Evolutionary conservation across 2,797 vertebrate species (phyloP).

Genomic region (Cossypha dichroa): DNA sequence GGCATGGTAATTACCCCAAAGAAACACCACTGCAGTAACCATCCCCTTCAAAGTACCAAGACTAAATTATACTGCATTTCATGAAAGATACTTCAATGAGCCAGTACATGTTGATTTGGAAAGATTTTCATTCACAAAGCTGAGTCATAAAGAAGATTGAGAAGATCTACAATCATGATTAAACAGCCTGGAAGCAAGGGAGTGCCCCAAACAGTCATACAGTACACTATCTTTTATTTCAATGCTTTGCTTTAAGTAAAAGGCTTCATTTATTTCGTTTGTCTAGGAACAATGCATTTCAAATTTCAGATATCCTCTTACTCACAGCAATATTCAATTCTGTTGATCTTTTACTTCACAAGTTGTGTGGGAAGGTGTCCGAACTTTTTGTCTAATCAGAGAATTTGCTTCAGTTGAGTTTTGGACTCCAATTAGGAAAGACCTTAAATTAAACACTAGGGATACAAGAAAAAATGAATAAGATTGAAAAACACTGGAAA

Average conservation of each 20-base stretch:
- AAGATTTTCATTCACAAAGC: conserved; percentile 8
- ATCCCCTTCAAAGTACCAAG: neutral
- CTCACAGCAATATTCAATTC: neutral
- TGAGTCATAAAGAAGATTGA: conserved; percentile 48
- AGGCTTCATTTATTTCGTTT: conserved; percentile 9
- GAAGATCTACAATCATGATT: neutral
- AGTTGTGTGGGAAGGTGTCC: neutral
- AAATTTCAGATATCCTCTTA: conserved; percentile 10
- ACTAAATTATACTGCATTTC: neutral
- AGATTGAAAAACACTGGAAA: neutral
- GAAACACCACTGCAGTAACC: neutral
- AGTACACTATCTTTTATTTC: neutral
- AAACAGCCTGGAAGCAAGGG: neutral
- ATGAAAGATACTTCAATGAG: neutral
- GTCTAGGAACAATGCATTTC: neutral
- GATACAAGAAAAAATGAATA: neutral
- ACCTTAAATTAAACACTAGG: neutral
- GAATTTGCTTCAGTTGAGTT: neutral
- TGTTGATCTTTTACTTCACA: neutral
- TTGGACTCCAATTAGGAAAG: neutral
- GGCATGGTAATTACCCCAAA: neutral
- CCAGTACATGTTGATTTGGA: neutral
- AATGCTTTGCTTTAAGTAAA: neutral
- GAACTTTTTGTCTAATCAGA: neutral
- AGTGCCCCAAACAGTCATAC: neutral